phyloP scores from a whole-genome alignment of 2,797 vertebrate species.

The Amphiprion clarkii region DNA sequence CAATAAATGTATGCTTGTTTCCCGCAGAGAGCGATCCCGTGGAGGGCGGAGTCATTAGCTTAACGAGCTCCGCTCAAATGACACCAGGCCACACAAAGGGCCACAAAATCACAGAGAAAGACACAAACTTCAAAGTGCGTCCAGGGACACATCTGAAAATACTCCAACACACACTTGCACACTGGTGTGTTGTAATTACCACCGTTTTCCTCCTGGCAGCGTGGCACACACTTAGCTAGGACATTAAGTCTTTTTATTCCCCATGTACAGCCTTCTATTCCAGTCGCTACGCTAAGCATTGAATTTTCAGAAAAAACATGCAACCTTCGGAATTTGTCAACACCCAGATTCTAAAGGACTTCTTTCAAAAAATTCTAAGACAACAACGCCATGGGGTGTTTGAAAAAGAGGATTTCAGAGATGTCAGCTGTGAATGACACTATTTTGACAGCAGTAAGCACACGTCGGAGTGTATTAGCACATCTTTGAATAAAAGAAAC shows the following conservation, averaged over 20 bases:
- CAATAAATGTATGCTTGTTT: slow-evolving; percentile 69
- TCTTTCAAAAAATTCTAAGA: neutral
- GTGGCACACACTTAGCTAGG: slow-evolving; percentile 23
- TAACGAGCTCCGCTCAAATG: slow-evolving; percentile 51
- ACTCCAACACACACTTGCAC: neutral
- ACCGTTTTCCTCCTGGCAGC: slow-evolving; percentile 53
- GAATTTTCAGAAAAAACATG: neutral
- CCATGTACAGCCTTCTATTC: neutral
- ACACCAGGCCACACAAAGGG: slow-evolving; percentile 6
- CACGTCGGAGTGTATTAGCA: too few relatives aligned
- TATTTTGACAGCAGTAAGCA: neutral
- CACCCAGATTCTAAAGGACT: neutral
- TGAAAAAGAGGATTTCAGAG: neutral
- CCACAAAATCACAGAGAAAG: slow-evolving; percentile 10
- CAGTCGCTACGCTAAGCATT: neutral
- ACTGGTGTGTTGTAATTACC: slow-evolving; percentile 56
- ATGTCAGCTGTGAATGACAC: neutral
- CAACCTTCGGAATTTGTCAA: too few relatives aligned
- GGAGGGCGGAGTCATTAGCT: slow-evolving; percentile 69
- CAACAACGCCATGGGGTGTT: neutral
- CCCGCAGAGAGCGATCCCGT: slow-evolving; percentile 51
- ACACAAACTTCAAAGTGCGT: neutral
- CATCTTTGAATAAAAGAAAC: too few relatives aligned
- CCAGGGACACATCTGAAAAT: slow-evolving; percentile 3
- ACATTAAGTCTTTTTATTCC: slow-evolving; percentile 15